phyloP scores from a whole-genome alignment of 2,113 vertebrate genomes.

The Ceuthmochares aereus region DNA sequence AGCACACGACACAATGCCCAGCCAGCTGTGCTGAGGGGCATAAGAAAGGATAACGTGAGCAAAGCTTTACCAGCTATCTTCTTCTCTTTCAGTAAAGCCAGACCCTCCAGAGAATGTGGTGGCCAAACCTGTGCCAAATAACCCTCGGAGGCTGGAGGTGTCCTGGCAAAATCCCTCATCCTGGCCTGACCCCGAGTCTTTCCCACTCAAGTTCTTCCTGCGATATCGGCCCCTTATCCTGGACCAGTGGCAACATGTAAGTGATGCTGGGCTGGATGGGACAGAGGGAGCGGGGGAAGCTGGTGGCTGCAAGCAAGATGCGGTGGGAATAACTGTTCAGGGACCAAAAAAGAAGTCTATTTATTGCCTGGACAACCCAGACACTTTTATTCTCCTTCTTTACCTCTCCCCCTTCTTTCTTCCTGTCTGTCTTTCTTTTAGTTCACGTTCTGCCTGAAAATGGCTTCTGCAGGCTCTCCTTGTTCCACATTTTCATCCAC shows the following conservation, averaged over 20 bases:
- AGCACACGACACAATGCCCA: neutral
- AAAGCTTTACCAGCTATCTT: neutral
- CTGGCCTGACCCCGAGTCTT: constrained; percentile 93
- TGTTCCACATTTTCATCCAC: neutral
- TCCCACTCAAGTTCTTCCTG: constrained; percentile 96
- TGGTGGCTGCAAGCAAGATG: neutral
- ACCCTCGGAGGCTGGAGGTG: constrained; percentile 88
- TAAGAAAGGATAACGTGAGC: neutral
- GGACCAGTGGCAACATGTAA: constrained; percentile 97
- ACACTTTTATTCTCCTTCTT: neutral
- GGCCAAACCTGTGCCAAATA: constrained; percentile 87
- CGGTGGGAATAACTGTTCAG: too few species aligned
- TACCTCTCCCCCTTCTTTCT: neutral
- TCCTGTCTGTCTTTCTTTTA: neutral
- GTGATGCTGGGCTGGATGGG: constrained; percentile 29
- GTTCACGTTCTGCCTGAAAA: neutral
- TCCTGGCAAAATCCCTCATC: constrained; percentile 92
- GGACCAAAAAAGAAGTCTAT: neutral
- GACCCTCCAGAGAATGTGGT: constrained; percentile 94
- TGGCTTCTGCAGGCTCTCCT: neutral
- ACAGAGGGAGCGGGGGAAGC: accelerated
- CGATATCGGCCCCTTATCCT: constrained; percentile 94
- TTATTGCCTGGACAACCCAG: neutral
- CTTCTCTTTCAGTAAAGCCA: constrained; percentile 86
- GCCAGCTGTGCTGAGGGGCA: neutral